Evolutionary conservation across 2,113 vertebrate species (phyloP), one percentile per base, ranked within the genome.

Genomic region (Egretta garzetta): DNA sequence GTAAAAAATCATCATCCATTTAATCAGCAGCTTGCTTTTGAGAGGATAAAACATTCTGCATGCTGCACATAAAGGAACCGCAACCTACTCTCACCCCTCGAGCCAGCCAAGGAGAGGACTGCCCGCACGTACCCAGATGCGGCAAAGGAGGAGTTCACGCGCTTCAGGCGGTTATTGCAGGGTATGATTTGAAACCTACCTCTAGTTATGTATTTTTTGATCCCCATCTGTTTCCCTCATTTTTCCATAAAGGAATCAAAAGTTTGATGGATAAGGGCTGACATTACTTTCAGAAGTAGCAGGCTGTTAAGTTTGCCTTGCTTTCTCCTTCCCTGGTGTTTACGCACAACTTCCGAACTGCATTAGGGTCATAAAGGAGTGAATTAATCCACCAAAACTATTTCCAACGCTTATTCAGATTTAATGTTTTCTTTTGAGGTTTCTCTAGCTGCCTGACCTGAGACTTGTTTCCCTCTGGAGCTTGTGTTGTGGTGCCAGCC

Each of bases 371-470:
- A 37, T 50, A 80, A 85, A 32, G 45, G 41, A 91, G n/a, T 28
- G 23, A 88, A 93, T 63, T 83, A 71, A 91, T 55, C 37, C 52
- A 77, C n/a, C 68, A 50, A 68, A 96, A 76, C 35, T 67, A 76
- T 55, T 86, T 88, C 77, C 49, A 71, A 7, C 2, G 9, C 41
- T 73, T 93, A 84, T 24, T 62, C 50, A 60, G n/a, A 90, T 96
- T 67, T 88, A 70, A 43, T 74, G 67, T 80, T 88, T 90, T 83
- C 82, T 92, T 92, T 56, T 88, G 50, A 95, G 79, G 79, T 94
- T 96, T 94, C 71, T 87, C n/a, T 91, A 37, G 66, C 70, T 74
- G 77, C 43, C 49, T 96, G 89, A 95, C 64, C 77, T 53, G 77
- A 85, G 58, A 94, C 45, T 35, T 60, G 37, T 85, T 94, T 94